phyloP scores from a whole-genome alignment of 2,113 vertebrate genomes.

The Hypanus sabinus region DNA sequence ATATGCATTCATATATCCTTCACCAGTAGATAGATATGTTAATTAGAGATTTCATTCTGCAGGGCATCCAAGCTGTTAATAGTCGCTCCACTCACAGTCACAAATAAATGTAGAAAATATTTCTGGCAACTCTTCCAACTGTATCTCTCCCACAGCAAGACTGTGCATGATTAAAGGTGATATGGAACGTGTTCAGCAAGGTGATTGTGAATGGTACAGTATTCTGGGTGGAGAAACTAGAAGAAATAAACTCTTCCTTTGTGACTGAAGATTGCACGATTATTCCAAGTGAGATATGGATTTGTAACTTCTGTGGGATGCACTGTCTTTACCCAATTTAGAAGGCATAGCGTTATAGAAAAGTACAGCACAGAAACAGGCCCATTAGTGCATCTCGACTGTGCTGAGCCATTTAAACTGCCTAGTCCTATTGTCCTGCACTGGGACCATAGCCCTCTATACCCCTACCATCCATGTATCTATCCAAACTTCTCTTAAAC shows the following conservation, averaged over 20 bases:
- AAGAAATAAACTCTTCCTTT: neutral
- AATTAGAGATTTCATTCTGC: neutral
- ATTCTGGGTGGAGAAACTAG: neutral
- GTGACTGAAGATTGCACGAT: neutral
- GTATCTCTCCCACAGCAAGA: neutral
- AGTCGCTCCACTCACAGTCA: neutral
- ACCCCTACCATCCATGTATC: too few species aligned
- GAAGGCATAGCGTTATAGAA: too few species aligned
- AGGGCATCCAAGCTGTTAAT: neutral
- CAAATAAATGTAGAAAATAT: neutral
- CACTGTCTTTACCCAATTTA: neutral
- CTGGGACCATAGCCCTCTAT: too few species aligned
- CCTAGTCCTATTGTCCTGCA: too few species aligned
- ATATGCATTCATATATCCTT: neutral
- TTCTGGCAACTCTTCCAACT: neutral
- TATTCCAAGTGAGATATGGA: neutral
- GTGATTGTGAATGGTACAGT: neutral
- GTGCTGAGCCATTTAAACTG: too few species aligned
- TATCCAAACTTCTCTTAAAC: too few species aligned
- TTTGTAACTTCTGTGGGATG: neutral
- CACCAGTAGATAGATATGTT: neutral
- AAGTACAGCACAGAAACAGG: too few species aligned
- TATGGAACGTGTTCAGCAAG: neutral
- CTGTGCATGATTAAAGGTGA: neutral
- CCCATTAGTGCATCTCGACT: too few species aligned